phyloP scores from a whole-genome alignment of 2,888 invertebrate species.

The Fragum whitleyi region DNA sequence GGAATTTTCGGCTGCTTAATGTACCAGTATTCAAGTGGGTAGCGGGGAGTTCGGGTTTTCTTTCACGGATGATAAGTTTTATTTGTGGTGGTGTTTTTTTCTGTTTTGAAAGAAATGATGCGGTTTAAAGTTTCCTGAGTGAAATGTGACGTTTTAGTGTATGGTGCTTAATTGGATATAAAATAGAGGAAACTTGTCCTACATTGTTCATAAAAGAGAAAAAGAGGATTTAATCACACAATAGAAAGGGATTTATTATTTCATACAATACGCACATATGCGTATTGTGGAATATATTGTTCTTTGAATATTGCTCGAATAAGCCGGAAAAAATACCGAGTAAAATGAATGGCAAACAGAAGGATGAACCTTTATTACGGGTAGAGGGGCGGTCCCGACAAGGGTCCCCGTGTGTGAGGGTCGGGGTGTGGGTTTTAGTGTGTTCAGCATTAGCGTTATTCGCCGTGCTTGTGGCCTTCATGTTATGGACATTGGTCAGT shows the following conservation, averaged over 20 bases:
- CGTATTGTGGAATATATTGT: neutral
- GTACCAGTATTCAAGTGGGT: slow-evolving; percentile 18
- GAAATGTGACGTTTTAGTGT: slow-evolving; percentile 14
- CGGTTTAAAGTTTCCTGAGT: slow-evolving; percentile 22
- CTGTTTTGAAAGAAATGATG: slow-evolving; percentile 3
- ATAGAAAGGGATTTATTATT: neutral
- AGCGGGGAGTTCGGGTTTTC: neutral
- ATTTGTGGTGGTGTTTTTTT: slow-evolving; percentile 13
- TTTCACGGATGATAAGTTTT: slow-evolving; percentile 18
- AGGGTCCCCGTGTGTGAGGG: slow-evolving; percentile 32
- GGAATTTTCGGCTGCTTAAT: slow-evolving; percentile 20
- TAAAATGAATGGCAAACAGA: slow-evolving; percentile 7
- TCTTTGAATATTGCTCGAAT: neutral
- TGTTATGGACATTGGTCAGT: slow-evolving; percentile 56
- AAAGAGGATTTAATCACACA: neutral
- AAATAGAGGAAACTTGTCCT: neutral
- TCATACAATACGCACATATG: neutral
- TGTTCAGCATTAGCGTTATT: slow-evolving; percentile 47
- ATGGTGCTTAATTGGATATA: slow-evolving; percentile 11
- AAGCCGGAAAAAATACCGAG: neutral
- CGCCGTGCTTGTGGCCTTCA: slow-evolving; percentile 44
- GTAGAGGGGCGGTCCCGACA: neutral
- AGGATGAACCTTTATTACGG: slow-evolving; percentile 7
- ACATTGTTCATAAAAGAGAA: neutral
- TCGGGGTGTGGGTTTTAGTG: slow-evolving; percentile 39